These are phyloP conservation scores for Lepeophtheirus salmonis DNA, from an alignment of 1,140 invertebrate species.

Conservation along the genomic window DNA sequence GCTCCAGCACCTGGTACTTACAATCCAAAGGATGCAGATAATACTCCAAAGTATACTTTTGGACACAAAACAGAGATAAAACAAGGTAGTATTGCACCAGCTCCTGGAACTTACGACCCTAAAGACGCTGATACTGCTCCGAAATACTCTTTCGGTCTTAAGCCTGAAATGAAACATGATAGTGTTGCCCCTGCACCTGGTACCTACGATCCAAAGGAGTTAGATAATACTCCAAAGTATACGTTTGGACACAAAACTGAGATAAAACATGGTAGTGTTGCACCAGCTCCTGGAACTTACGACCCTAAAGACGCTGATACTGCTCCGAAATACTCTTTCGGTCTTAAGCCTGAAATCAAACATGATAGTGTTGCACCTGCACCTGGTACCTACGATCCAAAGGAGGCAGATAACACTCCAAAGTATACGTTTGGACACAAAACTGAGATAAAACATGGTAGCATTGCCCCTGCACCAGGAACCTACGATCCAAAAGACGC, in stretches of 20 bases:
- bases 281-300: conserved; percentile 12
- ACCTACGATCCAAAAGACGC: conserved; percentile 13
- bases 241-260: conserved; percentile 1
- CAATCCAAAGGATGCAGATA: not conserved
- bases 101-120: conserved; percentile 7
- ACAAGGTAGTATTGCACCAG: not conserved
- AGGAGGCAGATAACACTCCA: not conserved
- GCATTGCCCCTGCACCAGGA: conserved; percentile 1
- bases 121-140: not conserved
- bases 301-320: conserved; percentile 3
- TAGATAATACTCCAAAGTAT: not conserved
- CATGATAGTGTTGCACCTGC: conserved; percentile 9
- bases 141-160: not conserved
- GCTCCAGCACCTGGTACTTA: conserved; percentile 3
- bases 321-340: conserved; percentile 12
- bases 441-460: conserved; percentile 8
- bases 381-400: conserved; percentile 12
- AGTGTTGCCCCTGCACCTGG: conserved; percentile 3
- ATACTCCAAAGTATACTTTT: not conserved
- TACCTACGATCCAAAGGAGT: conserved; percentile 3
- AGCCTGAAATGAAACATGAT: conserved; percentile 3
- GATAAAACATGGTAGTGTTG: not conserved
- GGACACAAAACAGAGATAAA: conserved; percentile 5
- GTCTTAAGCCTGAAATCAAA: conserved; percentile 14
- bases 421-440: conserved; percentile 12